Percentiles rank a stretch among this genome's conserved stretches.
These are phyloP conservation scores for Takifugu bimaculatus DNA, from an alignment of 2,113 vertebrate genomes.

Conservation along the genomic window DNA sequence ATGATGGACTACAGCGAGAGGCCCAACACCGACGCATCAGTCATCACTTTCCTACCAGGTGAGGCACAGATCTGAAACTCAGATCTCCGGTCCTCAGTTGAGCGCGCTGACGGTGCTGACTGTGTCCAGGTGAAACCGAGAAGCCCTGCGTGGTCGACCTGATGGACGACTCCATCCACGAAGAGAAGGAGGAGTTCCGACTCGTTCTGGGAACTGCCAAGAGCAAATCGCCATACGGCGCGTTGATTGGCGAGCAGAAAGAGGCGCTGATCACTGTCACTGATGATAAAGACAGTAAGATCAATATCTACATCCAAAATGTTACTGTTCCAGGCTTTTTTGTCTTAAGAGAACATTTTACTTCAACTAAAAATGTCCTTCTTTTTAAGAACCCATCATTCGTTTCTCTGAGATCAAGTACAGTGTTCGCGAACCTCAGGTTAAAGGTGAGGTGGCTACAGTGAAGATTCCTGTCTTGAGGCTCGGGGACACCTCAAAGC, in stretches of 20 bases:
- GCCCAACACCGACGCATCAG: constrained; percentile 77
- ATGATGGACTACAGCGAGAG: constrained; percentile 80
- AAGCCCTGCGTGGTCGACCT: constrained; percentile 78
- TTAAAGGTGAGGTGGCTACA: constrained; percentile 68
- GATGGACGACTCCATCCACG: constrained; percentile 77
- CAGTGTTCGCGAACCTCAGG: constrained; percentile 79
- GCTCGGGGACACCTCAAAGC: constrained; percentile 78
- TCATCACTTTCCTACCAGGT: constrained; percentile 79
- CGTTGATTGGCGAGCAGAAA: constrained; percentile 77
- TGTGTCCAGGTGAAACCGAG: constrained; percentile 77
- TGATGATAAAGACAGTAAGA: constrained; percentile 82
- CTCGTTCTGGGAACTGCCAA: constrained; percentile 77
- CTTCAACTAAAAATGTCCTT: neutral
- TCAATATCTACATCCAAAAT: neutral
- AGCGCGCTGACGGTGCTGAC: neutral
- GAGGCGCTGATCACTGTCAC: constrained; percentile 77
- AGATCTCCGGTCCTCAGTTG: neutral
- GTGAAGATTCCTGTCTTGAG: constrained; percentile 78
- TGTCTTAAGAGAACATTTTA: neutral
- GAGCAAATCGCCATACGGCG: constrained; percentile 77
- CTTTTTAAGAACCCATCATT: constrained; percentile 75
- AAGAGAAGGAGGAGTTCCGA: constrained; percentile 82
- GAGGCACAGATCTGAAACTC: neutral
- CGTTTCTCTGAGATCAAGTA: constrained; percentile 84
- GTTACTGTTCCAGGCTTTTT: neutral